Conservation (phyloP, 2,797 vertebrate genomes). For the Ambastaia sidthimunki region DNA sequence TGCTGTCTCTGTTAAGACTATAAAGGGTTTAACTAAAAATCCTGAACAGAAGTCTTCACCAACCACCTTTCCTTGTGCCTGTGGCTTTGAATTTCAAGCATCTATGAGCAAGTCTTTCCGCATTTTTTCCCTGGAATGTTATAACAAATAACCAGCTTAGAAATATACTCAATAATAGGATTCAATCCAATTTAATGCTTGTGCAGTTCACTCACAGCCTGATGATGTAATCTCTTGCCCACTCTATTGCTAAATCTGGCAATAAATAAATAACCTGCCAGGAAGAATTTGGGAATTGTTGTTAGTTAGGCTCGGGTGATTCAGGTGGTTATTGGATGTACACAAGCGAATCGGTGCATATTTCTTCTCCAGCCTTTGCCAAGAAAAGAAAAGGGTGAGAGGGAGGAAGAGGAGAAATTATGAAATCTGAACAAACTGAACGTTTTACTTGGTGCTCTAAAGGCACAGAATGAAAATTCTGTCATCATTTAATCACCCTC, state of each 20-base stretch:
- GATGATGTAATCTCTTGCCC: conserved; percentile 61
- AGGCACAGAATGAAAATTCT: background rate
- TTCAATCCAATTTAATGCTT: conserved; percentile 67
- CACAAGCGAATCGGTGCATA: conserved; percentile 47
- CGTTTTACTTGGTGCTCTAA: background rate
- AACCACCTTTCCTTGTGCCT: conserved; percentile 11
- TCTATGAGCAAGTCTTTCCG: conserved; percentile 45
- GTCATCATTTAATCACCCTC: conserved; percentile 1
- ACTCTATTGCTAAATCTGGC: conserved; percentile 62
- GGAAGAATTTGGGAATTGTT: conserved; percentile 61
- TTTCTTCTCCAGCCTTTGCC: conserved; percentile 49
- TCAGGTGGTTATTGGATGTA: conserved; percentile 61
- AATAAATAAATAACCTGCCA: conserved; percentile 64
- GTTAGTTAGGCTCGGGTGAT: conserved; percentile 57
- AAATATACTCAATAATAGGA: conserved; percentile 57
- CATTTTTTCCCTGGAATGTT: conserved; percentile 43
- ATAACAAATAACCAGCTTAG: conserved; percentile 58
- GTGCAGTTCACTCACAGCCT: conserved; percentile 57
- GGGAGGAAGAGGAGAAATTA: conserved; percentile 2
- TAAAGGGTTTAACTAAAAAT: conserved; percentile 17
- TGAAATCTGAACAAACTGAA: conserved; percentile 27
- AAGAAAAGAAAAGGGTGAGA: background rate
- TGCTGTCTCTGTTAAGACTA: conserved; percentile 2
- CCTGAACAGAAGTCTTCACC: background rate
- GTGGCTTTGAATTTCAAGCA: conserved; percentile 50